Conservation (phyloP, 2,797 vertebrate species). For the Mareca strepera region DNA sequence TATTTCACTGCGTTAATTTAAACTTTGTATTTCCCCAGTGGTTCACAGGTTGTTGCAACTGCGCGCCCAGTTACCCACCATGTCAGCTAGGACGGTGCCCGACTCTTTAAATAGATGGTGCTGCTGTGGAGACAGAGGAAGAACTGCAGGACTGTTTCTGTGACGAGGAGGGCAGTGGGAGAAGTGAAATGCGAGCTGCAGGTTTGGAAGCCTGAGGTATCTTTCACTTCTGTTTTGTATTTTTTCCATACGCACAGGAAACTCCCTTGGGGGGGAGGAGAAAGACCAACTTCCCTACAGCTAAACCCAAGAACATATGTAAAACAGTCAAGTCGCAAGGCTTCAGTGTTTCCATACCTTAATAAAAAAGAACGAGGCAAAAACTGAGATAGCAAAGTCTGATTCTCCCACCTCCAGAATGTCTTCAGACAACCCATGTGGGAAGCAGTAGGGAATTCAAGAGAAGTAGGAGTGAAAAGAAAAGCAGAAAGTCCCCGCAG, state of each 20-base stretch:
- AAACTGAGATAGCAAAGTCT: background rate
- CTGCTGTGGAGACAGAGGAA: background rate
- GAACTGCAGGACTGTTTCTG: background rate
- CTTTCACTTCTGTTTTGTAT: conserved; percentile 69
- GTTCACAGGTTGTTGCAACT: background rate
- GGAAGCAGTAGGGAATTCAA: background rate
- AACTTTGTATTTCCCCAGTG: background rate
- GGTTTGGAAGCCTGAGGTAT: conserved; percentile 49
- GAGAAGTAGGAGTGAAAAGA: background rate
- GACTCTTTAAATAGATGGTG: background rate
- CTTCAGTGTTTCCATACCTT: background rate
- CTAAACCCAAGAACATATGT: conserved; percentile 27
- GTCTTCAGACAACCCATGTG: background rate
- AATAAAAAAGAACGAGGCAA: background rate
- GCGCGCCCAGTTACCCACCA: background rate
- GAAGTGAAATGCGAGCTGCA: conserved; percentile 12
- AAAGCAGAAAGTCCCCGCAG: background rate
- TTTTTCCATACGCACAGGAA: conserved; percentile 56
- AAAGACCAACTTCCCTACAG: conserved; percentile 45
- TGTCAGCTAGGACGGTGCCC: background rate
- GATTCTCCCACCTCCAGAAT: background rate
- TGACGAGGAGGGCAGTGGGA: background rate
- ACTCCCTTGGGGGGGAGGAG: background rate
- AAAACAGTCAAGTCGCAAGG: background rate
- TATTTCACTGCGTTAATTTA: background rate